phyloP scores from a whole-genome alignment of 2,888 invertebrate genomes.

The Papilio protenor region DNA sequence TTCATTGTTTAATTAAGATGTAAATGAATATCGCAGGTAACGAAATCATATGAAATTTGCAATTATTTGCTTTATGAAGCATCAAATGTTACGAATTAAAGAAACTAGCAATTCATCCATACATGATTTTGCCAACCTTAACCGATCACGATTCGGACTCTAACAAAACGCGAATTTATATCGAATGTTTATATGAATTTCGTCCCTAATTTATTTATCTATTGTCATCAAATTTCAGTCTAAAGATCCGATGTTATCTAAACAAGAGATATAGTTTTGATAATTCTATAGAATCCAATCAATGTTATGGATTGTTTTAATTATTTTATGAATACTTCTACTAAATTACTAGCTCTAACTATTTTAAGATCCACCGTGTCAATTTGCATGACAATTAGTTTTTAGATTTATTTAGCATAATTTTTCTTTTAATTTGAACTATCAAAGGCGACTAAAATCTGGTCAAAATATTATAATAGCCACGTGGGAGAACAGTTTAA shows the following conservation, averaged over 20 bases:
- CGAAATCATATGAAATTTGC: not conserved
- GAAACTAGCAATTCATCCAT: slow-evolving; percentile 50
- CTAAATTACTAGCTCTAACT: not conserved
- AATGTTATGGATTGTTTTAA: slow-evolving; percentile 10
- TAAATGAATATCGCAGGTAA: not conserved
- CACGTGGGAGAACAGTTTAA: slow-evolving; percentile 68
- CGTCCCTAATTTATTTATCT: slow-evolving; percentile 73
- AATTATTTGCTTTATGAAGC: not conserved
- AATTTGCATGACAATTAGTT: not conserved
- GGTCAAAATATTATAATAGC: slow-evolving; percentile 55
- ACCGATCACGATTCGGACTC: slow-evolving; percentile 61
- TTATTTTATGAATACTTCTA: not conserved
- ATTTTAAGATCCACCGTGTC: not conserved
- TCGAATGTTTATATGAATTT: slow-evolving; percentile 65
- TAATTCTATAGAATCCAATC: slow-evolving; percentile 22
- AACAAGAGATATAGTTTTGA: slow-evolving; percentile 28
- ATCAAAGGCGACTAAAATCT: not conserved
- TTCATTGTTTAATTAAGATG: not conserved
- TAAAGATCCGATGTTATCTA: slow-evolving; percentile 47
- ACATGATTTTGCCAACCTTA: slow-evolving; percentile 70
- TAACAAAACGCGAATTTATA: slow-evolving; percentile 65
- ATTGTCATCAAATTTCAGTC: slow-evolving; percentile 60
- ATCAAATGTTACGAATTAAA: slow-evolving; percentile 9
- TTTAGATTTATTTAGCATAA: not conserved
- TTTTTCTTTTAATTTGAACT: not conserved